Evolutionary conservation across 2,797 vertebrate species (phyloP).

Genomic region (Pagetopsis macropterus): DNA sequence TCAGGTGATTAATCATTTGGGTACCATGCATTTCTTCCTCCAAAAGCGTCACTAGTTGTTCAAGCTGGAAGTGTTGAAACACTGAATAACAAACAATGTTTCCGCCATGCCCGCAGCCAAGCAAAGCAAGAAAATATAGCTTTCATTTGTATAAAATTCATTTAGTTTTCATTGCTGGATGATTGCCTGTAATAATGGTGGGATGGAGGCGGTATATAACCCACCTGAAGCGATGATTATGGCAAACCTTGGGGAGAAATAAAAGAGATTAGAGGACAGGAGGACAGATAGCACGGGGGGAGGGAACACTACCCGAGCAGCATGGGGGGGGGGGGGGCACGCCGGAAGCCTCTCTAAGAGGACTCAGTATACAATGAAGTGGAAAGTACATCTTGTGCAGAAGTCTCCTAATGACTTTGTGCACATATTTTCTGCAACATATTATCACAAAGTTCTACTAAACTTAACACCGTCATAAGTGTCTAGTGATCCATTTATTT

Average conservation of each 20-base stretch:
- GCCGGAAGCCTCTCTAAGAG: slow-evolving; percentile 8
- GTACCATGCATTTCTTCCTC: neutral
- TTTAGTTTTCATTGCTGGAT: slow-evolving; percentile 57
- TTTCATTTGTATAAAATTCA: slow-evolving; percentile 55
- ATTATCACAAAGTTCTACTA: neutral
- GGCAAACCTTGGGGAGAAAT: slow-evolving; percentile 55
- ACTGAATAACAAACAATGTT: slow-evolving; percentile 12
- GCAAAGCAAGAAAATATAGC: slow-evolving; percentile 38
- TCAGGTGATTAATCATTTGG: neutral
- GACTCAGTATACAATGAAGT: slow-evolving; percentile 23
- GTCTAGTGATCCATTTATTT: neutral
- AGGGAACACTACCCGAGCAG: slow-evolving; percentile 17
- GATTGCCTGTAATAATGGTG: slow-evolving; percentile 53
- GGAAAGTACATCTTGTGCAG: neutral
- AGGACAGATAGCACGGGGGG: slow-evolving; percentile 36
- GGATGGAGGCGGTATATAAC: slow-evolving; percentile 34
- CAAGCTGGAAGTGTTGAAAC: slow-evolving; percentile 11
- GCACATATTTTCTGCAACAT: neutral
- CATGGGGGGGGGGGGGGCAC: slow-evolving; percentile 16
- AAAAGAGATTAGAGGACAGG: slow-evolving; percentile 66
- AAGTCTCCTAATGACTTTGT: slow-evolving; percentile 3
- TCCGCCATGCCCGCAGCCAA: slow-evolving; percentile 5
- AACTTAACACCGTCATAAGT: neutral
- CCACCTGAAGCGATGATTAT: slow-evolving; percentile 47
- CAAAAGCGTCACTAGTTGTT: neutral